Conservation (phyloP, 2,888 invertebrate species). For the Hartigia nigra region DNA sequence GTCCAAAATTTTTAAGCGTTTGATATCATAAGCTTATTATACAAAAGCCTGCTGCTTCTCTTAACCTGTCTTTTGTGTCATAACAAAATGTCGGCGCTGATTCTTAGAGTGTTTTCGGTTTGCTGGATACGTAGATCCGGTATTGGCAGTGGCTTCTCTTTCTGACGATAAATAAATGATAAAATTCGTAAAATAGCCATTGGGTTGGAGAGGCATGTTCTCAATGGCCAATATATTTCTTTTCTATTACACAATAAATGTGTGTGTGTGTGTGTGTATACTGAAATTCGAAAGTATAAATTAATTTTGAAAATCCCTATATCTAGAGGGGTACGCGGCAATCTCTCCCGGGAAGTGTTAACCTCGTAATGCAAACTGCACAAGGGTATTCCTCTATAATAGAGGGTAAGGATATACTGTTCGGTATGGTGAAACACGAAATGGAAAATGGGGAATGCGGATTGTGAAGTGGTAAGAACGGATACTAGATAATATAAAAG, state of each 20-base stretch:
- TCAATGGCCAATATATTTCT: not conserved
- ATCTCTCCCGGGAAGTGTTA: not conserved
- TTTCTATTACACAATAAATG: not conserved
- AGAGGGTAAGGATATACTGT: not conserved
- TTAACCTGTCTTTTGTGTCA: slow-evolving; percentile 17
- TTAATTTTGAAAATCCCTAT: not conserved
- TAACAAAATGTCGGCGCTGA: not conserved
- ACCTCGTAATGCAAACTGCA: not conserved
- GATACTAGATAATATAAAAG: not conserved
- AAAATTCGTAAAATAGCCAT: not conserved
- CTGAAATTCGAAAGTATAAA: not conserved
- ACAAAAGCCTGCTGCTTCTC: slow-evolving; percentile 27
- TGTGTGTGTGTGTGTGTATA: not conserved
- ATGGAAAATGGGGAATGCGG: not conserved
- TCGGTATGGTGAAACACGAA: not conserved
- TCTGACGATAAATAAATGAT: not conserved
- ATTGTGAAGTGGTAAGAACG: not conserved
- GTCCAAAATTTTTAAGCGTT: slow-evolving; percentile 42
- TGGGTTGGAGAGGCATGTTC: not conserved
- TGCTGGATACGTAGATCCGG: not conserved
- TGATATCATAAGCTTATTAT: slow-evolving; percentile 55
- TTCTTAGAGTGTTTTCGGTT: not conserved
- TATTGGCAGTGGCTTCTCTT: not conserved
- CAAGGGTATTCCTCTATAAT: not conserved
- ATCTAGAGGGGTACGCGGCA: not conserved